Evolutionary conservation across 2,797 vertebrate genomes (phyloP).

Genomic region (Anas capensis): DNA sequence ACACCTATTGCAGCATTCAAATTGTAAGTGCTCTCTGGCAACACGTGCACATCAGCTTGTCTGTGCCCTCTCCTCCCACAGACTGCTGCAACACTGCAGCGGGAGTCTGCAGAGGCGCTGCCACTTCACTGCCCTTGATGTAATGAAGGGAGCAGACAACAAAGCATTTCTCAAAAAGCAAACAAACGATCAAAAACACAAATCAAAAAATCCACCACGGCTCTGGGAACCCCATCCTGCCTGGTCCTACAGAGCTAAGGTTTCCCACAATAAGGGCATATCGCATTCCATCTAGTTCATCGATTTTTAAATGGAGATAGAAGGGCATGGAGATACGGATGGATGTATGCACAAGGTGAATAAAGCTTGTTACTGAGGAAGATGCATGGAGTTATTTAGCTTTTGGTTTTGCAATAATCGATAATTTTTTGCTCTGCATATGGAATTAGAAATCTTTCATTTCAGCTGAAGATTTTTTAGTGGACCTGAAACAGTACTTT

Average conservation of each 20-base stretch:
- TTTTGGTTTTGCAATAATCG: background rate
- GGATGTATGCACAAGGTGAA: background rate
- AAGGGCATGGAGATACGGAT: background rate
- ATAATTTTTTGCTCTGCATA: background rate
- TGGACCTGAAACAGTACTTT: background rate
- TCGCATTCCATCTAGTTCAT: background rate
- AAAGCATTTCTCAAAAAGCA: background rate
- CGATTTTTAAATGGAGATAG: background rate
- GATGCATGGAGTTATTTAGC: background rate
- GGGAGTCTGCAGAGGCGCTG: background rate
- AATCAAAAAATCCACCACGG: background rate
- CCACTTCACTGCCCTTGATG: background rate
- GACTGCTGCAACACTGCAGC: background rate
- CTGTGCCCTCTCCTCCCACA: background rate
- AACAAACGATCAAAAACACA: background rate
- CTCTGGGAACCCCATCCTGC: background rate
- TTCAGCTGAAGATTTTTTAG: background rate
- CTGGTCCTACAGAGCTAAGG: background rate
- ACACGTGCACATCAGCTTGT: background rate
- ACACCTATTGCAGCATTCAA: background rate
- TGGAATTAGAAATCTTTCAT: background rate
- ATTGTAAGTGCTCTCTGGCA: background rate
- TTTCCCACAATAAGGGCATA: background rate
- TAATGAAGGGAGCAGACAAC: background rate
- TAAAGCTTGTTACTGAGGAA: background rate